A percentile compares a stretch with the other conserved stretches of the same genome.
Evolutionary conservation across 2,888 invertebrate species (phyloP).

Genomic region (Nezara viridula): DNA sequence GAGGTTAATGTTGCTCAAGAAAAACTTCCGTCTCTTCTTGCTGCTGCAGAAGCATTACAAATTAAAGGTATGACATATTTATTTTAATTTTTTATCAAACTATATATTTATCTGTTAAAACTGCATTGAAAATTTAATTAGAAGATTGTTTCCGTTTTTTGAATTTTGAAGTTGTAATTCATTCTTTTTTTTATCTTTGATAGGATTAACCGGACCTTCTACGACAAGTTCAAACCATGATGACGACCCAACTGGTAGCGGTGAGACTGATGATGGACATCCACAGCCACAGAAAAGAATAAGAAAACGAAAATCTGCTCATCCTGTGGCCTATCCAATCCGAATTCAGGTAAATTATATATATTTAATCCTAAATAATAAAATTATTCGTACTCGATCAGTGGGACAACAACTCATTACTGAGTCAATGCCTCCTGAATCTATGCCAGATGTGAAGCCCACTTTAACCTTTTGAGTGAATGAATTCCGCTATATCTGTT

Average conservation of each 20-base stretch:
- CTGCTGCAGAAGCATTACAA: slow-evolving; percentile 71
- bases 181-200: not conserved
- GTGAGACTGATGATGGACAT: slow-evolving; percentile 57
- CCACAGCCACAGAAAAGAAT: slow-evolving; percentile 58
- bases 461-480: no score
- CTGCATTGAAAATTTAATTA: no score
- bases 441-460: no score
- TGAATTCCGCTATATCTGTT: no score
- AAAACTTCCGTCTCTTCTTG: slow-evolving; percentile 70
- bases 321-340: slow-evolving; percentile 61
- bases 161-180: not conserved
- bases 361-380: not conserved
- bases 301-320: slow-evolving; percentile 61
- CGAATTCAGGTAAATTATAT: slow-evolving; percentile 45
- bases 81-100: not conserved
- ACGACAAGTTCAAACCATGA: slow-evolving; percentile 47
- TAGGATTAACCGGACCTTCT: slow-evolving; percentile 61
- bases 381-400: not conserved
- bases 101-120: no score
- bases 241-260: slow-evolving; percentile 30
- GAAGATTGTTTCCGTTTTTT: no score
- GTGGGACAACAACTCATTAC: no score
- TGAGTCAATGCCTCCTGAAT: no score
- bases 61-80: slow-evolving; percentile 66
- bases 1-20: slow-evolving; percentile 72